These are phyloP conservation scores for Trachelus stipa DNA, from an alignment of 2,888 invertebrate species.

Conservation along the genomic window DNA sequence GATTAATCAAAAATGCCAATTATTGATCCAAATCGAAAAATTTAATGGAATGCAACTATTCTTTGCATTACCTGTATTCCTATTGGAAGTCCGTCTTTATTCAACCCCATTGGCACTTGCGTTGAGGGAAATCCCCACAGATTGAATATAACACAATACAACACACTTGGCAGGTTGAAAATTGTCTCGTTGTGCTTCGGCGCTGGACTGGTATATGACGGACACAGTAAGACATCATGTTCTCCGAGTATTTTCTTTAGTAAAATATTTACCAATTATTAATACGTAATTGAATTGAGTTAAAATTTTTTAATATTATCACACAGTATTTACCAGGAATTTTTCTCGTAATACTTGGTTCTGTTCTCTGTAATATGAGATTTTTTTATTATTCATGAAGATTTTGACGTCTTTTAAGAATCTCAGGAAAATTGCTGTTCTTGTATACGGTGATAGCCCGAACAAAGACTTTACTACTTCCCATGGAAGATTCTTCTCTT, in stretches of 20 bases:
- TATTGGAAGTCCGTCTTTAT: conserved; percentile 75
- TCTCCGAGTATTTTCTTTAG: conserved; percentile 73
- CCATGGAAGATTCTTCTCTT: conserved; percentile 42
- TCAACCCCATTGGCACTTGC: conserved; percentile 78
- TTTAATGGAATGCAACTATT: neutral
- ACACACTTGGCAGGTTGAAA: conserved; percentile 71
- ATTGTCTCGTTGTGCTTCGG: conserved; percentile 70
- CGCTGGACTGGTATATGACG: conserved; percentile 67
- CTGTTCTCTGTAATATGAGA: conserved; percentile 51
- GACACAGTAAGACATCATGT: conserved; percentile 70
- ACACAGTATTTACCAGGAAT: conserved; percentile 28
- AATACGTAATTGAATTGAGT: neutral
- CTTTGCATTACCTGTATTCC: conserved; percentile 76
- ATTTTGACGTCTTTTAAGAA: conserved; percentile 60
- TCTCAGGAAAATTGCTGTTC: conserved; percentile 59
- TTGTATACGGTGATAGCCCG: conserved; percentile 64
- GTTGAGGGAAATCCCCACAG: conserved; percentile 81
- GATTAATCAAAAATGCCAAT: neutral
- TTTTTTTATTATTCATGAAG: conserved; percentile 60
- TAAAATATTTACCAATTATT: conserved; percentile 10
- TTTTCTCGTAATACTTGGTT: conserved; percentile 54
- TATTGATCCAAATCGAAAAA: neutral
- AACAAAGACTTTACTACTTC: conserved; percentile 60
- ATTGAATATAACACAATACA: conserved; percentile 78
- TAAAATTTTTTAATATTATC: neutral